These are phyloP conservation scores for Zosterops hypoxanthus DNA, from an alignment of 2,113 vertebrate genomes.

Conservation along the genomic window DNA sequence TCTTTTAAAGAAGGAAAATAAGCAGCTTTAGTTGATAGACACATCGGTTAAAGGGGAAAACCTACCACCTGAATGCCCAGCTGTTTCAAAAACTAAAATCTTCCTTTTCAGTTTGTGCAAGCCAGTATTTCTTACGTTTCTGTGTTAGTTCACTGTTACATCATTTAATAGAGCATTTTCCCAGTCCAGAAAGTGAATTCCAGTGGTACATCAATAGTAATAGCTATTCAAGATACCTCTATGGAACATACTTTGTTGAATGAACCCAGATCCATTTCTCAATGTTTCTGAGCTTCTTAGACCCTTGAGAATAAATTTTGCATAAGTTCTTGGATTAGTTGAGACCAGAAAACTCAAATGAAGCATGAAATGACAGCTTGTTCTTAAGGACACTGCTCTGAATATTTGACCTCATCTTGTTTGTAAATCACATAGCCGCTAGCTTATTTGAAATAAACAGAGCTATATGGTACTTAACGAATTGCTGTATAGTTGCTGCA, in stretches of 20 bases:
- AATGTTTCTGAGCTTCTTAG: background rate
- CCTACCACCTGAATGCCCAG: background rate
- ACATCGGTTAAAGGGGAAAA: background rate
- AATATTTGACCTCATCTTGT: background rate
- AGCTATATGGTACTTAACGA: background rate
- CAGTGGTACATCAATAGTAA: background rate
- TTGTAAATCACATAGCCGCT: background rate
- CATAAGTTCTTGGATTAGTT: background rate
- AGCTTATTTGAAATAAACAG: background rate
- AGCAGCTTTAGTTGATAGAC: background rate
- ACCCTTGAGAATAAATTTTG: background rate
- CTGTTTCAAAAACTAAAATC: background rate
- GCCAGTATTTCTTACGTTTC: fast-evolving
- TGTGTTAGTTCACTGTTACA: background rate
- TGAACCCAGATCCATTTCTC: background rate
- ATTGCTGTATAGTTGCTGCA: background rate
- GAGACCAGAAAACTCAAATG: background rate
- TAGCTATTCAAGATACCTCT: background rate
- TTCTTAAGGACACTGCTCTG: background rate
- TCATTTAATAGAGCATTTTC: background rate
- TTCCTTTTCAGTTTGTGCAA: background rate
- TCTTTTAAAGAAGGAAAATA: background rate
- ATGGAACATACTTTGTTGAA: background rate
- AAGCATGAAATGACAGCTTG: background rate
- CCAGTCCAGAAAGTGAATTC: background rate